Evolutionary conservation across 92 coral and sea anemone genomes (phyloP).

Genomic region (Umimayanthus kanabou): DNA sequence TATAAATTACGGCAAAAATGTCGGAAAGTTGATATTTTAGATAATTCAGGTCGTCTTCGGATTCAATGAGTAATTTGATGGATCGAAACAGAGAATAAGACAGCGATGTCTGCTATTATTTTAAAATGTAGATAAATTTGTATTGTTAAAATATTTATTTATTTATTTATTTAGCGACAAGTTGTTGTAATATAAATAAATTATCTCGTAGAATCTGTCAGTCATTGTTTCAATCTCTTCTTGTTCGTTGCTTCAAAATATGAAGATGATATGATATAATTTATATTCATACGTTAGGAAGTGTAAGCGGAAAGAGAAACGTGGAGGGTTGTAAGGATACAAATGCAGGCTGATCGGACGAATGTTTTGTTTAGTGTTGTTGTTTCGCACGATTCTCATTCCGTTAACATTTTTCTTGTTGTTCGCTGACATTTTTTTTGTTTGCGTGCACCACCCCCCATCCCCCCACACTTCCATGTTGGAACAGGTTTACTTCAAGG

Average conservation of each 20-base stretch:
- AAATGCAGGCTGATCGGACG: too few relatives aligned
- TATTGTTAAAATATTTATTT: conserved; percentile 22
- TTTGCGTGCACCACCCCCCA: too few relatives aligned
- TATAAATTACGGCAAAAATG: not conserved
- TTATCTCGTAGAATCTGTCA: not conserved
- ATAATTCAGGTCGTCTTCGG: conserved; percentile 11
- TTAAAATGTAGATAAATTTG: conserved; percentile 30
- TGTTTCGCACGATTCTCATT: too few relatives aligned
- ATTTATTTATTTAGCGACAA: conserved; percentile 4
- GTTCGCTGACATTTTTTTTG: too few relatives aligned
- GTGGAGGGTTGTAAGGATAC: too few relatives aligned
- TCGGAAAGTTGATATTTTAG: conserved; percentile 18
- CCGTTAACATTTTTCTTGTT: too few relatives aligned
- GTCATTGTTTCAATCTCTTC: not conserved
- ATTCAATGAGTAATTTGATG: conserved; percentile 3
- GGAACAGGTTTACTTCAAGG: too few relatives aligned
- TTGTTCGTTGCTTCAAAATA: not conserved
- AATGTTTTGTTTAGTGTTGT: too few relatives aligned
- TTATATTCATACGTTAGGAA: too few relatives aligned
- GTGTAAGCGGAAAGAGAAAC: too few relatives aligned
- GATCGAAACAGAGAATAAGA: conserved; percentile 6
- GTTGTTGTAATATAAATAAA: conserved; percentile 9
- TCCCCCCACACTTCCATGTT: too few relatives aligned
- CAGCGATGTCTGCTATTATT: conserved; percentile 13
- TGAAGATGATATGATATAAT: not conserved